Percentiles rank a stretch among this genome's conserved stretches.
These are phyloP conservation scores for Plebejus argus DNA, from an alignment of 2,888 invertebrate species.

Conservation along the genomic window DNA sequence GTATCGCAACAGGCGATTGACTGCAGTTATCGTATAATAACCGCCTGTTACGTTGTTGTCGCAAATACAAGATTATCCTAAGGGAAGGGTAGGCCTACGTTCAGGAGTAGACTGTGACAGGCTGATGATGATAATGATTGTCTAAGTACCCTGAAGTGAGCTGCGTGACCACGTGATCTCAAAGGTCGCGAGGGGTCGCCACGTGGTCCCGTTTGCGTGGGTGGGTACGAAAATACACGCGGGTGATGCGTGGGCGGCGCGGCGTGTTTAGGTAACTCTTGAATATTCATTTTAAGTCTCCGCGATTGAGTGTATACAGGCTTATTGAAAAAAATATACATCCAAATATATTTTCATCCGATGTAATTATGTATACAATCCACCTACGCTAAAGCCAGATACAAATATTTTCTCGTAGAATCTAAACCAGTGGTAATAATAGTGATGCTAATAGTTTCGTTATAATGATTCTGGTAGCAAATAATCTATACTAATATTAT, in stretches of 20 bases:
- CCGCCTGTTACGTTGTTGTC: too few species aligned
- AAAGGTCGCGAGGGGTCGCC: constrained; percentile 10
- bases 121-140: too few species aligned
- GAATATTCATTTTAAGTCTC: background rate
- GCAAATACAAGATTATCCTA: too few species aligned
- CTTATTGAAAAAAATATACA: background rate
- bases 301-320: background rate
- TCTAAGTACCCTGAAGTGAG: background rate
- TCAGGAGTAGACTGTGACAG: too few species aligned
- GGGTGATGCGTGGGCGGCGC: background rate
- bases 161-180: background rate
- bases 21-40: too few species aligned
- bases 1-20: too few species aligned
- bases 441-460: too few species aligned
- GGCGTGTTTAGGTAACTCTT: background rate
- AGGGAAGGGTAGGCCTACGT: too few species aligned
- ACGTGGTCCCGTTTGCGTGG: constrained; percentile 20
- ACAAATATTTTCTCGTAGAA: background rate
- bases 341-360: background rate
- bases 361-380: background rate
- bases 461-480: too few species aligned
- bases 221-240: constrained; percentile 8
- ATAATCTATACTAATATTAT: too few species aligned
- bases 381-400: background rate
- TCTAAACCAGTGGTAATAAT: too few species aligned